These are phyloP conservation scores for Pemphredon lugubris DNA, from an alignment of 2,888 invertebrate species.

Conservation along the genomic window DNA sequence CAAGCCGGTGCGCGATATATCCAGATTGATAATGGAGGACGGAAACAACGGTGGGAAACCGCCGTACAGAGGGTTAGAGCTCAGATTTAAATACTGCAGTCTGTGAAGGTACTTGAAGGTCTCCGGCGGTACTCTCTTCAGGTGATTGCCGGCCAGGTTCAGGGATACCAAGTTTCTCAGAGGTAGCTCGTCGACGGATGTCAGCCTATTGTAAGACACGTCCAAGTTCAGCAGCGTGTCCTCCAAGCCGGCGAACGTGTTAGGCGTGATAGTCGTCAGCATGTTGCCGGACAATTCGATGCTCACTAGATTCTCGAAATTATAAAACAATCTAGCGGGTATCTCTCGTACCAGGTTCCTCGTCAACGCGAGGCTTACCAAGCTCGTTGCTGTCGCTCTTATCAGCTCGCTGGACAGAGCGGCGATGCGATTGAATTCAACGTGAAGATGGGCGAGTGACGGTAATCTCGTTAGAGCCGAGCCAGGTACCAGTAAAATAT, in stretches of 20 bases:
- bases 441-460: conserved; percentile 87
- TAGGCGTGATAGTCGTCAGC: conserved; percentile 86
- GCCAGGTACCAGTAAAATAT: conserved; percentile 92
- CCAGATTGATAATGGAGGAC: conserved; percentile 84
- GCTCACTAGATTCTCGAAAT: conserved; percentile 87
- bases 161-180: conserved; percentile 86
- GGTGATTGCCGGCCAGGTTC: conserved; percentile 90
- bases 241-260: conserved; percentile 90
- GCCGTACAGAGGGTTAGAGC: conserved; percentile 88
- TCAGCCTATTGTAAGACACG: conserved; percentile 88
- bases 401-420: conserved; percentile 91
- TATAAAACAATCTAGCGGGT: conserved; percentile 90
- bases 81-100: conserved; percentile 88
- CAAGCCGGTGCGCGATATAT: conserved; percentile 89
- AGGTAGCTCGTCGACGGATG: conserved; percentile 85
- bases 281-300: conserved; percentile 92
- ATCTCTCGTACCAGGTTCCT: conserved; percentile 94
- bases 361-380: conserved; percentile 88
- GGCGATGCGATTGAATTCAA: conserved; percentile 94
- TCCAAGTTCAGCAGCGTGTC: conserved; percentile 87
- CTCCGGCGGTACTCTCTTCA: conserved; percentile 87
- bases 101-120: conserved; percentile 86
- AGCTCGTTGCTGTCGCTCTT: conserved; percentile 86
- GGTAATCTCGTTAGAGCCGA: conserved; percentile 91
- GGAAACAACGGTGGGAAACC: conserved; percentile 84